A percentile compares a stretch with the other conserved stretches of the same genome.
Evolutionary conservation across 2,113 vertebrate species (phyloP).

Genomic region (Elanoides forficatus): DNA sequence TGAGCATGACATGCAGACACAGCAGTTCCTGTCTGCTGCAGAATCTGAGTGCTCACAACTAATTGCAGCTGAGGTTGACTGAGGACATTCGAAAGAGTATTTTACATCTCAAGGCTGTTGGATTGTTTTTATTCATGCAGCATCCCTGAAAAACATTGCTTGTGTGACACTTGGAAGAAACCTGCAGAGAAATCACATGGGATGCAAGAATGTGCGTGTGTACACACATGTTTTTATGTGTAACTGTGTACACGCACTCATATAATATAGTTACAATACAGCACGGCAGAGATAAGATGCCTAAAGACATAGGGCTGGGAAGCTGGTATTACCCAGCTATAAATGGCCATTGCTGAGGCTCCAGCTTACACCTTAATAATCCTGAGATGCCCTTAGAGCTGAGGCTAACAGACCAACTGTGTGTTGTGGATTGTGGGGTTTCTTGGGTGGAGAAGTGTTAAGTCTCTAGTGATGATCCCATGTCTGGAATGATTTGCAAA

Average conservation of each 20-base stretch:
- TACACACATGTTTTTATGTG: fast-evolving
- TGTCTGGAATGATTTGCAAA: neutral
- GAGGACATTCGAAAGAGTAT: neutral
- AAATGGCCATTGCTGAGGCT: neutral
- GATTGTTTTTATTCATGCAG: neutral
- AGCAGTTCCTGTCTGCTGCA: constrained; percentile 29
- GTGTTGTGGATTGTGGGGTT: neutral
- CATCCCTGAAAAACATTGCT: neutral
- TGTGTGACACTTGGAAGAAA: neutral
- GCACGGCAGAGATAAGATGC: neutral
- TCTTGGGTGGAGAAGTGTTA: neutral
- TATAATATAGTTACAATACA: neutral
- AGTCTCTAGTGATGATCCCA: neutral
- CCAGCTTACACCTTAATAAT: neutral
- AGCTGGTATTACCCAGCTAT: neutral
- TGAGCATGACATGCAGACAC: neutral
- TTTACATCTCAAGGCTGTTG: neutral
- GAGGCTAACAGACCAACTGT: neutral
- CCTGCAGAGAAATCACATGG: neutral
- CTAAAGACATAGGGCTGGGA: neutral
- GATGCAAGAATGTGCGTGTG: neutral
- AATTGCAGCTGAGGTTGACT: constrained; percentile 42
- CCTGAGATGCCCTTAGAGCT: neutral
- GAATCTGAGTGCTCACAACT: neutral
- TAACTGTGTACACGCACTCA: no score